Evolutionary conservation across 1,140 invertebrate species (phyloP).

Genomic region (Lasaia peninsularis): DNA sequence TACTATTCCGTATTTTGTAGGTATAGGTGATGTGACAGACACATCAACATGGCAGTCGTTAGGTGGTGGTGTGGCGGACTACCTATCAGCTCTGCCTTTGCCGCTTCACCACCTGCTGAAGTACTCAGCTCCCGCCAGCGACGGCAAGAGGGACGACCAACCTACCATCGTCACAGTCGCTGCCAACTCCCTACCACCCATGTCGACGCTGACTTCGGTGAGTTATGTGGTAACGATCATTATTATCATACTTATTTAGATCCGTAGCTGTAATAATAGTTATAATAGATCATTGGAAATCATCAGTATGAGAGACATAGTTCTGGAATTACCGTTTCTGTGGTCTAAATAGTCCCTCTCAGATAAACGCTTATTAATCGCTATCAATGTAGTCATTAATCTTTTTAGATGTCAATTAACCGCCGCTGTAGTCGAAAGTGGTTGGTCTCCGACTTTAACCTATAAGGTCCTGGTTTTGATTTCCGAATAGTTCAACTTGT

Average conservation of each 20-base stretch:
- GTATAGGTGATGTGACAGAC: constrained; percentile 60
- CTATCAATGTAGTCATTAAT: too few species aligned
- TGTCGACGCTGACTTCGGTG: constrained; percentile 43
- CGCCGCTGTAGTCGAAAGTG: too few species aligned
- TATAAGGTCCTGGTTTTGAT: too few species aligned
- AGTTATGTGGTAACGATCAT: constrained; percentile 19
- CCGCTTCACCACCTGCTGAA: constrained; percentile 91
- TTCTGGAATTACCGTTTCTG: too few species aligned
- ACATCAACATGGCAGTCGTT: constrained; percentile 84
- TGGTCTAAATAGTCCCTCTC: too few species aligned
- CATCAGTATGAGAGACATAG: too few species aligned
- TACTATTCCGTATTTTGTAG: constrained; percentile 11
- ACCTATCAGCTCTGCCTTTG: constrained; percentile 87
- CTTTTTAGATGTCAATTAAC: too few species aligned
- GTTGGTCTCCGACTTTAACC: too few species aligned
- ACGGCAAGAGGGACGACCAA: constrained; percentile 46
- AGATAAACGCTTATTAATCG: too few species aligned
- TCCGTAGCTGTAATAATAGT: too few species aligned
- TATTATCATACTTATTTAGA: background rate
- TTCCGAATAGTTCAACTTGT: too few species aligned
- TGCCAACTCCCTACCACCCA: constrained; percentile 38
- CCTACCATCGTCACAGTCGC: constrained; percentile 55
- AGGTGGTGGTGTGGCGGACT: constrained; percentile 88
- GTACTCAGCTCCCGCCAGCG: constrained; percentile 78
- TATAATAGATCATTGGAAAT: too few species aligned